Evolutionary conservation across 2,113 vertebrate species (phyloP).

Genomic region (Semnornis frantzii): DNA sequence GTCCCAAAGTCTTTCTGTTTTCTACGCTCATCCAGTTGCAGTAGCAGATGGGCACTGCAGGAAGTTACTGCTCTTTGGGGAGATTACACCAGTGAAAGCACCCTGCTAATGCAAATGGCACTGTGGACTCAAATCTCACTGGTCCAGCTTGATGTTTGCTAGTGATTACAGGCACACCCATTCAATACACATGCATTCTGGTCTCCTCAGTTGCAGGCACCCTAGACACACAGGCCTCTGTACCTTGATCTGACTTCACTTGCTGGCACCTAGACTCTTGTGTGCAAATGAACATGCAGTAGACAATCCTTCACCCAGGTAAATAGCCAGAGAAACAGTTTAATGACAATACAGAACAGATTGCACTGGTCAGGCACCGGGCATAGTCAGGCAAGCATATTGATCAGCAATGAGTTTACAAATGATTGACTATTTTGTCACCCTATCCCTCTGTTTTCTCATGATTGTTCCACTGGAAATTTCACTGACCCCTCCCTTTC

Average conservation of each 20-base stretch:
- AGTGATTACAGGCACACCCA: background rate
- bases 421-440: background rate
- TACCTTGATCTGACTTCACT: background rate
- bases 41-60: background rate
- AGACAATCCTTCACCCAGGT: background rate
- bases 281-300: background rate
- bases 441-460: background rate
- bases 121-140: background rate
- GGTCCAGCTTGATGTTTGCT: background rate
- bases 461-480: background rate
- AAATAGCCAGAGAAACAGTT: background rate
- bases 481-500: background rate
- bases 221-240: background rate
- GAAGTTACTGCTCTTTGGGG: background rate
- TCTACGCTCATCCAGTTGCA: background rate
- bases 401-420: background rate
- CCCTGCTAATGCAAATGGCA: background rate
- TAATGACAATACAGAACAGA: background rate
- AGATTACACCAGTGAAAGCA: background rate
- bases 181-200: background rate
- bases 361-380: too few relatives aligned
- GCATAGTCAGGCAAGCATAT: too few relatives aligned
- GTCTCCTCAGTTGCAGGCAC: background rate
- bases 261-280: background rate
- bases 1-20: background rate